A percentile compares a stretch with the other conserved stretches of the same genome.
phyloP scores from a whole-genome alignment of 2,113 vertebrate genomes.

The Upupa epops region DNA sequence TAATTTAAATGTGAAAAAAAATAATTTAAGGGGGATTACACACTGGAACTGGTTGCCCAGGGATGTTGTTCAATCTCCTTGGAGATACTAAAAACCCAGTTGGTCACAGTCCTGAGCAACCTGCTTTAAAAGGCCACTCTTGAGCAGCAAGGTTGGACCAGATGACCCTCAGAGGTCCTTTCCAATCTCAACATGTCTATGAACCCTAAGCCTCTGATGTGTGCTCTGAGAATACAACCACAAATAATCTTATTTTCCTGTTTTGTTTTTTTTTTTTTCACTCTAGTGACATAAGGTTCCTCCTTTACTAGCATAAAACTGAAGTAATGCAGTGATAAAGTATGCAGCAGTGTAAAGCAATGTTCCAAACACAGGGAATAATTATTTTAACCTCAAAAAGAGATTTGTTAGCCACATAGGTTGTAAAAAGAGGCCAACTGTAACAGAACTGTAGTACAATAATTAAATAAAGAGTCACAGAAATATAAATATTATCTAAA shows the following conservation, averaged over 20 bases:
- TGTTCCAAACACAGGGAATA: background rate
- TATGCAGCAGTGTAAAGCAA: background rate
- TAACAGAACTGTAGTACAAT: background rate
- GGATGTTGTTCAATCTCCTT: background rate
- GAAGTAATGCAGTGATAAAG: background rate
- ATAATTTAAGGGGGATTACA: background rate
- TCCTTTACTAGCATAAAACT: background rate
- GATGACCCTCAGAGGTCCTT: background rate
- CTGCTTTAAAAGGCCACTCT: background rate
- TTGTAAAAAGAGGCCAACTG: background rate
- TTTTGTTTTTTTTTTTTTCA: background rate
- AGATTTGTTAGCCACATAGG: background rate
- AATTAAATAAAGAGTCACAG: slow-evolving; percentile 8
- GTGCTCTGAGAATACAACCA: background rate
- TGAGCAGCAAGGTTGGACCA: background rate
- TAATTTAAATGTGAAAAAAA: background rate
- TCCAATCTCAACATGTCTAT: background rate
- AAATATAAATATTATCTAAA: slow-evolving; percentile 31
- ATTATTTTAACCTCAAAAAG: background rate
- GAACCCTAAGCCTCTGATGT: background rate
- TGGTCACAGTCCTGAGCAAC: background rate
- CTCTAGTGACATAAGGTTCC: background rate
- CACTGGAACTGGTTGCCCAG: background rate
- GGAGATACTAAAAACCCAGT: background rate
- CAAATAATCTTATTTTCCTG: background rate